Percentiles rank a stretch among this genome's conserved stretches.
phyloP scores from a whole-genome alignment of 2,888 invertebrate species.

The Xestoiulus laeticollis region DNA sequence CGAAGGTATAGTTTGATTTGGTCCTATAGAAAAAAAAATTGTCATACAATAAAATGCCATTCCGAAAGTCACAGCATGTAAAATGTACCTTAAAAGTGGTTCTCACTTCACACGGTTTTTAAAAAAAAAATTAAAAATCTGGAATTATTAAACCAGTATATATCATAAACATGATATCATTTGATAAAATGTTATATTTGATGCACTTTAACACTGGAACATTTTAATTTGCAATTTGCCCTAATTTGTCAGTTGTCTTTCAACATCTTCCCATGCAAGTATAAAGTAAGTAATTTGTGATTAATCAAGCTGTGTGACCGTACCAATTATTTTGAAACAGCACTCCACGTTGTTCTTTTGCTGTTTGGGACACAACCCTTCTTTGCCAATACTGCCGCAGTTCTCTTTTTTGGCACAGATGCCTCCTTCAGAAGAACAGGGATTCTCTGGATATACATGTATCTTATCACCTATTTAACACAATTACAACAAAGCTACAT shows the following conservation, averaged over 20 bases:
- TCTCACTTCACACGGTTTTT: no score
- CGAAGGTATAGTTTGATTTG: neutral
- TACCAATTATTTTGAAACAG: slow-evolving; percentile 35
- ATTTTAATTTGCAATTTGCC: no score
- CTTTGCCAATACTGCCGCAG: neutral
- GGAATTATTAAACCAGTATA: no score
- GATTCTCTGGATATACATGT: slow-evolving; percentile 27
- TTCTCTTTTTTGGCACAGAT: neutral
- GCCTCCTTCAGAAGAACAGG: neutral
- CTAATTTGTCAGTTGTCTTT: no score
- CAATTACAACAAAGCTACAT: neutral
- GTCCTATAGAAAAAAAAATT: neutral
- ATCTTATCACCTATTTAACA: neutral
- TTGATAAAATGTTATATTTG: no score
- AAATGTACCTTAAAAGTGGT: no score
- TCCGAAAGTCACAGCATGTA: no score
- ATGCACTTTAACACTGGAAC: no score
- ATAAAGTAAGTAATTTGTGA: no score
- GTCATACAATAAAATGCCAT: neutral
- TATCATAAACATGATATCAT: no score
- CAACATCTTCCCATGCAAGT: no score
- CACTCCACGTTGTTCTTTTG: slow-evolving; percentile 9
- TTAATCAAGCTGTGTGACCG: neutral
- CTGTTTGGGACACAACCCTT: slow-evolving; percentile 43
- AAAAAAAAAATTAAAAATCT: no score